Percentiles rank a stretch among this genome's conserved stretches.
Conservation (phyloP, 1,140 invertebrate species). For the Heliothis subflexa region DNA sequence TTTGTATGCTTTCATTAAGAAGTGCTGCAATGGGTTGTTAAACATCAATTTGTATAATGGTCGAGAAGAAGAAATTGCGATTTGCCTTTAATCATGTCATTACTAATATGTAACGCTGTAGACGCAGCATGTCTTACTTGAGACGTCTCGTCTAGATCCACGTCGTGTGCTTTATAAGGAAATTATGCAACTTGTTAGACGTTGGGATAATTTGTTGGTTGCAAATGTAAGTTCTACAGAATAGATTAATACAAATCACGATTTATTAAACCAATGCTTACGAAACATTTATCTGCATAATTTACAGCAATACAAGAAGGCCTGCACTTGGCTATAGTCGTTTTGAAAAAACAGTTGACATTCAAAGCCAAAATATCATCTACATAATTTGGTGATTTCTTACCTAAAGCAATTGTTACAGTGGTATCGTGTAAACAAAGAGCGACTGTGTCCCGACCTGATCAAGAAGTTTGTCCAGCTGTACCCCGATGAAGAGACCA, state of each 20-base stretch:
- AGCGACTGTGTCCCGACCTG: conserved; percentile 78
- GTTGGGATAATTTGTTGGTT: conserved; percentile 9
- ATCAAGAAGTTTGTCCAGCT: conserved; percentile 88
- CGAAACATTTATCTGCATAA: neutral
- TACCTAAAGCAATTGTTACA: conserved; percentile 79
- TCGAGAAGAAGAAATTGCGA: conserved; percentile 44
- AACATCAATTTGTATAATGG: conserved; percentile 69
- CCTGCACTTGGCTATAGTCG: neutral
- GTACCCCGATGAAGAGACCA: conserved; percentile 90
- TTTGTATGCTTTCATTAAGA: conserved; percentile 79
- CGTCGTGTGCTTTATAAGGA: conserved; percentile 9
- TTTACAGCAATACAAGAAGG: neutral
- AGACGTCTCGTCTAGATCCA: conserved; percentile 31
- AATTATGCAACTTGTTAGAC: conserved; percentile 19
- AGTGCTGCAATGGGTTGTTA: conserved; percentile 65
- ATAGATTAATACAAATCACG: conserved; percentile 12
- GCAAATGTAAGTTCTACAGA: conserved; percentile 4
- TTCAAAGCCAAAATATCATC: no score
- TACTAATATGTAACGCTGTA: conserved; percentile 51
- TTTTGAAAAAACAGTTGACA: no score
- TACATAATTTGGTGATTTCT: neutral
- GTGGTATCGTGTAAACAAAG: conserved; percentile 89
- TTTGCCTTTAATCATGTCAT: conserved; percentile 56
- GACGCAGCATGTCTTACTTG: conserved; percentile 41
- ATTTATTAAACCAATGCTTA: neutral